phyloP scores from a whole-genome alignment of 2,113 vertebrate genomes.

The Eleginops maclovinus region DNA sequence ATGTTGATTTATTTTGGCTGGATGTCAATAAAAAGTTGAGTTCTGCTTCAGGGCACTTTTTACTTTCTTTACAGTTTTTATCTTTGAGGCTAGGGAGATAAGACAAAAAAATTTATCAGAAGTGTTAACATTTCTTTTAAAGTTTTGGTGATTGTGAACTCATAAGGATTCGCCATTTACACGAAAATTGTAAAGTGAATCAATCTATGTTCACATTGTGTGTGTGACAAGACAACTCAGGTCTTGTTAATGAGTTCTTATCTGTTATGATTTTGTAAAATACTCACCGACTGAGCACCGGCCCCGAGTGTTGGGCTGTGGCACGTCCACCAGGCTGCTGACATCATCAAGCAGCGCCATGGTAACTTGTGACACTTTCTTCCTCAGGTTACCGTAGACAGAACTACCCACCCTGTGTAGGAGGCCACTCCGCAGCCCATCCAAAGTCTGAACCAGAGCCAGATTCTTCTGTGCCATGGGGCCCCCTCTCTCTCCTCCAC shows the following conservation, averaged over 20 bases:
- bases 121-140: too few relatives aligned
- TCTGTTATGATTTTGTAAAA: background rate
- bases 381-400: constrained; percentile 87
- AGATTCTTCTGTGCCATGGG: constrained; percentile 76
- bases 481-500: constrained; percentile 67
- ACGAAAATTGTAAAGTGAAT: too few relatives aligned
- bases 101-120: background rate
- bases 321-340: constrained; percentile 84
- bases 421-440: constrained; percentile 82
- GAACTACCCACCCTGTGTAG: constrained; percentile 87
- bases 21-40: too few relatives aligned
- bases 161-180: background rate
- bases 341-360: constrained; percentile 88
- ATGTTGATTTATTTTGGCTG: background rate
- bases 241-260: background rate
- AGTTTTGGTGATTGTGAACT: background rate
- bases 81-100: background rate
- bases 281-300: constrained; percentile 89
- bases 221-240: background rate
- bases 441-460: constrained; percentile 85
- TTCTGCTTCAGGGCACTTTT: too few relatives aligned
- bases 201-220: constrained; percentile 12
- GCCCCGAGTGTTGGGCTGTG: constrained; percentile 80
- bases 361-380: constrained; percentile 87
- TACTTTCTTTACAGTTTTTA: background rate